Base-by-base conservation (phyloP, 2,797 vertebrate genomes). In the Liparis tanakae region DNA sequence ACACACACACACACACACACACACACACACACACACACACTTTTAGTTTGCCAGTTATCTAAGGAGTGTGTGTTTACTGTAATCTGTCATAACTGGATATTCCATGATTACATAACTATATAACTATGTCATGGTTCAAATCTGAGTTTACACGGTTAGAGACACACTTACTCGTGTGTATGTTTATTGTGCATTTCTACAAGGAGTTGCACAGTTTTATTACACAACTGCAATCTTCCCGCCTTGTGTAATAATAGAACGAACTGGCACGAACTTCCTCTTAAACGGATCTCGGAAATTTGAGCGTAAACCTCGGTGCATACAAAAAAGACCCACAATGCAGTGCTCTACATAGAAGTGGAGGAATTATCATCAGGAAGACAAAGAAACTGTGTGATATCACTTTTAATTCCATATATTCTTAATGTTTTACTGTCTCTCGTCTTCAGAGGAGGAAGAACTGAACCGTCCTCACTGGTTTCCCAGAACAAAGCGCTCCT, bases 91-190 rank as follows among this genome's bases (percentile, higher is more conserved):
- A 60, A 55, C 18, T n/a, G 3, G 0, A 8, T 13, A 18, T 53
- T 54, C 3, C 1, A 13, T 33, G 1, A 14, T 57, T 12, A 22
- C 25, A 0, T 6, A 41, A 20, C 44, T 3, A 5, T 1, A 3
- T 15, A 0, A 50, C 3, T 17, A 36, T 5, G 8, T 10, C 6
- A 18, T 17, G 3, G 20, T 63, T 63, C 12, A 55, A 51, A 66
- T 8, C 0, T 3, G 14, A 36, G 48, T 51, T 20, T 30, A 30
- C 25, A 30, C 25, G n/a, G n/a, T n/a, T n/a, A 0, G 10, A n/a
- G 18, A 12, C 18, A 20, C n/a, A 13, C 13, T 15, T 34, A 7
- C 22, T 33, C 12, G 8, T 37, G 20, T 18, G 34, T 0, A 13
- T 14, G 7, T 13, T 44, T 14, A 6, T 13, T 44, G 41, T 37